phyloP scores from a whole-genome alignment of 2,888 invertebrate species.

The Nemoura dubitans region DNA sequence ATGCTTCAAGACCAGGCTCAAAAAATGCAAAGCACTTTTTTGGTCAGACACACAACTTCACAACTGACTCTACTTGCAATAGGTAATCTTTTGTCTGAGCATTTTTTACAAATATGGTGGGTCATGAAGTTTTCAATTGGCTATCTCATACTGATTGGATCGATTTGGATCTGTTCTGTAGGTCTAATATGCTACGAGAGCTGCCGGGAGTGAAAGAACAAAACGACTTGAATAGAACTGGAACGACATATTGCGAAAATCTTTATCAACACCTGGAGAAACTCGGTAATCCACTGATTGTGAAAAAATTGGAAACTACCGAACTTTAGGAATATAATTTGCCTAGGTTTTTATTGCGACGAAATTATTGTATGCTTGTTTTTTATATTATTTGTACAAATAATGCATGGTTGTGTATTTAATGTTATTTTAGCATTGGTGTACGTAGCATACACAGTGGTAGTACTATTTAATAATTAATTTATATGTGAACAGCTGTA shows the following conservation, averaged over 20 bases:
- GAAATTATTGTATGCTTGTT: slow-evolving; percentile 15
- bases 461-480: background rate
- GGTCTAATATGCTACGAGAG: slow-evolving; percentile 53
- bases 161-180: slow-evolving; percentile 50
- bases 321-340: slow-evolving; percentile 70
- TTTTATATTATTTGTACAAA: slow-evolving; percentile 16
- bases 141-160: too few relatives aligned
- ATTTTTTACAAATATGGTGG: background rate
- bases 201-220: slow-evolving; percentile 56
- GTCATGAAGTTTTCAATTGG: too few relatives aligned
- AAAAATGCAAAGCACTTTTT: slow-evolving; percentile 44
- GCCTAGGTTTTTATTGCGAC: background rate
- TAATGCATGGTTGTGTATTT: background rate
- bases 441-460: too few relatives aligned
- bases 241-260: slow-evolving; percentile 64
- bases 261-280: slow-evolving; percentile 78
- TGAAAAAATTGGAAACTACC: slow-evolving; percentile 81
- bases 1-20: slow-evolving; percentile 46
- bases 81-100: slow-evolving; percentile 52
- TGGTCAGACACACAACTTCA: slow-evolving; percentile 40
- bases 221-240: slow-evolving; percentile 58
- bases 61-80: slow-evolving; percentile 50
- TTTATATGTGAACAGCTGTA: too few relatives aligned
- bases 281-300: slow-evolving; percentile 70
- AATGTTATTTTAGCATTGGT: background rate